These are phyloP conservation scores for Papilio gigon DNA, from an alignment of 2,888 invertebrate genomes.

Conservation along the genomic window DNA sequence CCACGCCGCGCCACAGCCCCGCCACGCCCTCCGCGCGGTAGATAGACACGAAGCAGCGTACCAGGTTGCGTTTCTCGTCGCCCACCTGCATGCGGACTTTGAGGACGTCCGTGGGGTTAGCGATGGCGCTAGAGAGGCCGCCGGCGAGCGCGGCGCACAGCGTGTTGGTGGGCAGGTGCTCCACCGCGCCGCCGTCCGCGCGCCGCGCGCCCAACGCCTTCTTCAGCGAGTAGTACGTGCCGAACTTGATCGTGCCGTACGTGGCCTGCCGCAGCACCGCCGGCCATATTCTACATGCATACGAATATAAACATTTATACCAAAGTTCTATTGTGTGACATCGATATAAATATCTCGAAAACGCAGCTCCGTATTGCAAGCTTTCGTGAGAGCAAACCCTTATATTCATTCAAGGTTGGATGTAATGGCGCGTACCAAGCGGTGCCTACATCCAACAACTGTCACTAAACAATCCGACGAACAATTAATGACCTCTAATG, in stretches of 20 bases:
- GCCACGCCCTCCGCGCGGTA: slow-evolving; percentile 91
- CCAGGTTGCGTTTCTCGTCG: slow-evolving; percentile 83
- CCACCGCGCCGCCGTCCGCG: slow-evolving; percentile 73
- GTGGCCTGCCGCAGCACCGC: slow-evolving; percentile 96
- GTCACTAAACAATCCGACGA: neutral
- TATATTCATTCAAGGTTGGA: neutral
- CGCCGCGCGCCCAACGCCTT: slow-evolving; percentile 84
- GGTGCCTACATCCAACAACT: neutral
- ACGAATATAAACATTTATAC: neutral
- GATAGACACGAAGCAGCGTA: slow-evolving; percentile 91
- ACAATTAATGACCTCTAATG: neutral
- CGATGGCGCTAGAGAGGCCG: slow-evolving; percentile 96
- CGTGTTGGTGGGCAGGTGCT: slow-evolving; percentile 86
- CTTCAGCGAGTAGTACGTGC: slow-evolving; percentile 96
- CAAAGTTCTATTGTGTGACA: neutral
- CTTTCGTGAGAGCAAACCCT: neutral
- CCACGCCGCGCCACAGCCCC: slow-evolving; percentile 96
- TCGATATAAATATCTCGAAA: neutral
- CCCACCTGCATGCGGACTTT: slow-evolving; percentile 95
- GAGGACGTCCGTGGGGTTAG: slow-evolving; percentile 97
- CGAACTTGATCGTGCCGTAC: slow-evolving; percentile 98
- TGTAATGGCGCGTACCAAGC: neutral
- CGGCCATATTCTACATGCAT: slow-evolving; percentile 89
- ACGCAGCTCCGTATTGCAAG: neutral
- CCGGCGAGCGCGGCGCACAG: slow-evolving; percentile 93